Conservation (phyloP, 2,797 vertebrate species). For the Acipenser transmontanus region DNA sequence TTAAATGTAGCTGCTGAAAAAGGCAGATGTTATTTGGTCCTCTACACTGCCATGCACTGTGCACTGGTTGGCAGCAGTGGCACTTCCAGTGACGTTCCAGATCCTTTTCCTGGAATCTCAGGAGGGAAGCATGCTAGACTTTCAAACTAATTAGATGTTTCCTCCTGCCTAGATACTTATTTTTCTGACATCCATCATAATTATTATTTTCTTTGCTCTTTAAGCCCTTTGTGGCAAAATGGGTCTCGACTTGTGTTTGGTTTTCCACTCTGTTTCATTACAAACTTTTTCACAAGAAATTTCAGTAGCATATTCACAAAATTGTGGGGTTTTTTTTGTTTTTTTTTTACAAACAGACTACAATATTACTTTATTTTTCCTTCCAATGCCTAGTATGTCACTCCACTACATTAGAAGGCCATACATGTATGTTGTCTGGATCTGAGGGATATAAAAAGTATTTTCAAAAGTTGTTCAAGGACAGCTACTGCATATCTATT, state of each 20-base stretch:
- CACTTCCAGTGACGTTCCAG: slow-evolving; percentile 27
- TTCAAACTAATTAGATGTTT: slow-evolving; percentile 51
- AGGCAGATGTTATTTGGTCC: slow-evolving; percentile 45
- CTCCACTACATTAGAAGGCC: too few relatives aligned
- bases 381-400: too few relatives aligned
- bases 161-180: slow-evolving; percentile 45
- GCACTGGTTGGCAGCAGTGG: slow-evolving; percentile 47
- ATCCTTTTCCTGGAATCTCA: slow-evolving; percentile 1
- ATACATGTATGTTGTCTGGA: too few relatives aligned
- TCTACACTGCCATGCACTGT: slow-evolving; percentile 29
- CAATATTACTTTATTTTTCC: too few relatives aligned
- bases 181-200: slow-evolving; percentile 51
- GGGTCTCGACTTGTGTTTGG: background rate
- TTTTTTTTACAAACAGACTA: background rate
- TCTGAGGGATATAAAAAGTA: too few relatives aligned
- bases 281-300: background rate
- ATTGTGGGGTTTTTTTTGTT: background rate
- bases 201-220: slow-evolving; percentile 37
- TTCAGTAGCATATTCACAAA: background rate
- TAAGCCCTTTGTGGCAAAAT: slow-evolving; percentile 11
- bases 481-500: too few relatives aligned
- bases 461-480: too few relatives aligned
- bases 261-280: background rate
- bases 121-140: slow-evolving; percentile 10
- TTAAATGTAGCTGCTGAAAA: slow-evolving; percentile 37